These are phyloP conservation scores for Drosophila eohydei DNA, from an alignment of 2,888 invertebrate genomes.

Conservation along the genomic window DNA sequence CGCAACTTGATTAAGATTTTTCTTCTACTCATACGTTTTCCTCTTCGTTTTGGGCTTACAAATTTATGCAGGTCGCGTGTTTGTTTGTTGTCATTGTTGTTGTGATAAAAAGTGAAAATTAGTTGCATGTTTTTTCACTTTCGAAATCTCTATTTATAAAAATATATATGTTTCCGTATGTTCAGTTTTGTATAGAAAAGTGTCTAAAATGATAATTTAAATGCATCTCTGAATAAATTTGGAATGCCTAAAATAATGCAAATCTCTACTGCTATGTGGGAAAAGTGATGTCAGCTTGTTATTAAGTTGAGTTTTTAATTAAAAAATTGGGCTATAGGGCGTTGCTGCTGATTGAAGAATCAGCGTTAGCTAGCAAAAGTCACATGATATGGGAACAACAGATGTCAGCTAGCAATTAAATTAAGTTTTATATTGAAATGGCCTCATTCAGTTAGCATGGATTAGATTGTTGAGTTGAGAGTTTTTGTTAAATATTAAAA, in stretches of 20 bases:
- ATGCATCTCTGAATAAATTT: conserved; percentile 10
- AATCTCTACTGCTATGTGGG: conserved; percentile 17
- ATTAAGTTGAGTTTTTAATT: conserved; percentile 12
- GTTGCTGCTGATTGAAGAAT: background rate
- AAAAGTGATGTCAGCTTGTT: conserved; percentile 15
- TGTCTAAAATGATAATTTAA: conserved; percentile 43
- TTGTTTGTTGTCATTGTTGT: conserved; percentile 40
- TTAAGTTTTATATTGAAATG: background rate
- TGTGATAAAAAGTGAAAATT: conserved; percentile 67
- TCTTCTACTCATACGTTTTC: background rate
- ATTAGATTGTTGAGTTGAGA: background rate
- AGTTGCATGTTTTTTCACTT: conserved; percentile 74
- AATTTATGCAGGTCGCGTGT: conserved; percentile 69
- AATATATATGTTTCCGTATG: background rate
- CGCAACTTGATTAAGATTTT: conserved; percentile 70
- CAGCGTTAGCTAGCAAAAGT: background rate
- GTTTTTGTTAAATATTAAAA: background rate
- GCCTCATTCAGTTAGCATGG: background rate
- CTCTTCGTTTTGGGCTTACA: background rate
- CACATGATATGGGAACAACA: background rate
- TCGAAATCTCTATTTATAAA: conserved; percentile 41
- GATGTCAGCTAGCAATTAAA: background rate
- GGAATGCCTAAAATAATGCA: background rate
- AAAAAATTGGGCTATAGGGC: background rate
- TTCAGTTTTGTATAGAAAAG: conserved; percentile 7